Evolutionary conservation across 2,113 vertebrate species (phyloP).

Genomic region (Macaca nemestrina): DNA sequence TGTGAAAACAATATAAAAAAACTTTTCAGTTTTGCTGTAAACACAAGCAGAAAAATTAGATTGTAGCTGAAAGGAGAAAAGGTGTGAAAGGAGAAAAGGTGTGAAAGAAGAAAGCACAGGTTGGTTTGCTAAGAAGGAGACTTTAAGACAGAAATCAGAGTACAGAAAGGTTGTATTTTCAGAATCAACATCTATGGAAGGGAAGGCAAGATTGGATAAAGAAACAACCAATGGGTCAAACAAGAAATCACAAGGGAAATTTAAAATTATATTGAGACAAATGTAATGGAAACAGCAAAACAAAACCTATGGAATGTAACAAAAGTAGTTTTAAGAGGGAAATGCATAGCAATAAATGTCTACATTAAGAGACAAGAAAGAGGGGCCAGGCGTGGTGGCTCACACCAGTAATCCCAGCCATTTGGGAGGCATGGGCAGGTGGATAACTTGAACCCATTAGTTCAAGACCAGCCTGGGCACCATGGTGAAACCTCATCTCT

Average conservation of each 20-base stretch:
- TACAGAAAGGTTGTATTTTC: neutral
- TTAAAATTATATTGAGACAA: neutral
- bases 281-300: neutral
- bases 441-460: too few species aligned
- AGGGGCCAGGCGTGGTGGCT: too few species aligned
- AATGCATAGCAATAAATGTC: neutral
- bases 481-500: too few species aligned
- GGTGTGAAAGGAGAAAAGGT: neutral
- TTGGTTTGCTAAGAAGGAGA: neutral
- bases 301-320: neutral
- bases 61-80: neutral
- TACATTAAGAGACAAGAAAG: neutral
- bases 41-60: neutral
- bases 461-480: too few species aligned
- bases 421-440: too few species aligned
- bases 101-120: neutral
- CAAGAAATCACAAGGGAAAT: neutral
- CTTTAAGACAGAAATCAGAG: neutral
- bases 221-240: neutral
- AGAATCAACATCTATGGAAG: neutral
- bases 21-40: neutral
- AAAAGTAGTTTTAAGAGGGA: neutral
- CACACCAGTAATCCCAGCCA: too few species aligned
- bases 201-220: neutral
- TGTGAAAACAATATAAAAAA: neutral